Evolutionary conservation across 30 jellyfish, hydroid and myxozoan species (phyloP).

Genomic region (Cassiopea andromeda): DNA sequence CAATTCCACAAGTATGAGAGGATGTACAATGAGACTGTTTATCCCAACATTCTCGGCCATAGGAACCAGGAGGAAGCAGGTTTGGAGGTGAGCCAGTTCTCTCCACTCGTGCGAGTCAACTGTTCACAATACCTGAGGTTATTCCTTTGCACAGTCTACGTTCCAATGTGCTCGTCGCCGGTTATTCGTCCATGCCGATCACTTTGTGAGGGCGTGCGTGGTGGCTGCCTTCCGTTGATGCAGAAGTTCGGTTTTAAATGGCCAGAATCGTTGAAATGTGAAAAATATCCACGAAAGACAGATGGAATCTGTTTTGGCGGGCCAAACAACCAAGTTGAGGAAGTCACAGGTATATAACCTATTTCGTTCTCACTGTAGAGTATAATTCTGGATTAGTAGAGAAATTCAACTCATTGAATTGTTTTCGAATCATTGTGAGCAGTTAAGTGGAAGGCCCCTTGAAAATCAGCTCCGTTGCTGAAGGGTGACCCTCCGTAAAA

Average conservation of each 20-base stretch:
- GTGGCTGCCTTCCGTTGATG: constrained; percentile 75
- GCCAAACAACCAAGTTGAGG: neutral
- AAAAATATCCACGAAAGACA: constrained; percentile 57
- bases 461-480: no score
- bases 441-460: no score
- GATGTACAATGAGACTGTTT: constrained; percentile 83
- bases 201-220: constrained; percentile 74
- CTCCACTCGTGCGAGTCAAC: constrained; percentile 72
- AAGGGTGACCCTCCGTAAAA: no score
- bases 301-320: constrained; percentile 29
- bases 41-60: constrained; percentile 78
- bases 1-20: neutral
- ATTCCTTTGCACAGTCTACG: constrained; percentile 81
- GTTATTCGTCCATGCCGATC: constrained; percentile 82
- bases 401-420: no score
- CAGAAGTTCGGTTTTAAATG: constrained; percentile 71
- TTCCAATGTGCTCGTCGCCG: constrained; percentile 77
- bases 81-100: constrained; percentile 68
- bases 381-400: no score
- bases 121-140: constrained; percentile 76
- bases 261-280: constrained; percentile 81
- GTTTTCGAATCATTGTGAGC: no score
- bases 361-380: neutral
- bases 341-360: neutral
- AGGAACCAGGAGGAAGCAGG: constrained; percentile 91